A percentile compares a stretch with the other conserved stretches of the same genome.
Conservation (phyloP, 2,113 vertebrate genomes). For the Pelobates fuscus region DNA sequence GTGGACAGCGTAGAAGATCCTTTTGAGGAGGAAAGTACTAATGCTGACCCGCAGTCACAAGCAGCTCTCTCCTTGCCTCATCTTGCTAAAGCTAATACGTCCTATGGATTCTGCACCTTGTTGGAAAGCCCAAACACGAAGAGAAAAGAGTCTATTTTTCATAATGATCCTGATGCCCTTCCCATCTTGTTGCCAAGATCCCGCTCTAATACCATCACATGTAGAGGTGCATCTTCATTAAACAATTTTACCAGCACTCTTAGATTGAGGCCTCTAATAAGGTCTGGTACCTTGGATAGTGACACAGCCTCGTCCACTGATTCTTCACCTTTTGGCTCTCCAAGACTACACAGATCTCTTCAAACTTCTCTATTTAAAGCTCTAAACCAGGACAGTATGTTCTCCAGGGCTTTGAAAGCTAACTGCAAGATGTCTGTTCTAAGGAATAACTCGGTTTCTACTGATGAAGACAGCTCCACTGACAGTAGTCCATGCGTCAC, state of each 20-base stretch:
- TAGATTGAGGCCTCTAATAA: conserved; percentile 55
- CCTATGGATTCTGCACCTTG: conserved; percentile 83
- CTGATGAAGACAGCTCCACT: conserved; percentile 86
- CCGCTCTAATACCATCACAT: conserved; percentile 58
- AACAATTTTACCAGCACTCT: neutral
- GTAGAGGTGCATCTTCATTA: conserved; percentile 57
- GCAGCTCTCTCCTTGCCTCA: conserved; percentile 83
- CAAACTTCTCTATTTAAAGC: conserved; percentile 71
- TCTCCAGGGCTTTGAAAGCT: conserved; percentile 66
- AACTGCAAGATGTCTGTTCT: conserved; percentile 63
- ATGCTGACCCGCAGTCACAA: conserved; percentile 83
- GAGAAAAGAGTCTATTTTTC: conserved; percentile 83
- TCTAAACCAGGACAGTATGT: conserved; percentile 74
- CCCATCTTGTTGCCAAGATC: conserved; percentile 65
- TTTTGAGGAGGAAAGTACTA: conserved; percentile 73
- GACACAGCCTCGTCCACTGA: conserved; percentile 74
- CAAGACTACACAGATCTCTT: conserved; percentile 69
- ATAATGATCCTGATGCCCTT: conserved; percentile 60
- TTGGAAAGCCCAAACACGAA: conserved; percentile 86
- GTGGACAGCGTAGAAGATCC: conserved; percentile 72
- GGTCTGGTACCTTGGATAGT: conserved; percentile 68
- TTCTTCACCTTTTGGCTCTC: conserved; percentile 76
- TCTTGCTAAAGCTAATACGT: conserved; percentile 76
- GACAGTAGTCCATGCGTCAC: conserved; percentile 83
- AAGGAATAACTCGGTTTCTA: conserved; percentile 83